Evolutionary conservation across 1,140 invertebrate species (phyloP).

Genomic region (Himalopsyche phryganea): DNA sequence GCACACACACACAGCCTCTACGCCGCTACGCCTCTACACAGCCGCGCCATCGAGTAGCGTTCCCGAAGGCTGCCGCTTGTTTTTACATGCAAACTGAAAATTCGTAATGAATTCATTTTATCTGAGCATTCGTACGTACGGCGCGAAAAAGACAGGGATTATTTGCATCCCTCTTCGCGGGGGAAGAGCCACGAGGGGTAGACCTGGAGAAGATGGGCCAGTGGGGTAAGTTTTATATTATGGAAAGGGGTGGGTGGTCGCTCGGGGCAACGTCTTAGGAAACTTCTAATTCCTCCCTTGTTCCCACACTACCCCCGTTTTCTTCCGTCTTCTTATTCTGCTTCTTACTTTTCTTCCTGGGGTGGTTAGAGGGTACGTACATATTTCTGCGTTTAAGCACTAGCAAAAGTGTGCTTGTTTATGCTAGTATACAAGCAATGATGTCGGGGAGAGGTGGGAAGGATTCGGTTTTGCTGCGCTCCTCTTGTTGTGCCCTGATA

Average conservation of each 20-base stretch:
- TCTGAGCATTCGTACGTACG: constrained; percentile 31
- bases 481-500: too few relatives aligned
- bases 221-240: constrained; percentile 7
- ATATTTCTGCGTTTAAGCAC: constrained; percentile 34
- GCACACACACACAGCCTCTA: background rate
- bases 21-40: background rate
- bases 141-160: constrained; percentile 17
- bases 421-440: constrained; percentile 28
- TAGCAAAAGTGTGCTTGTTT: constrained; percentile 33
- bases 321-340: constrained; percentile 8
- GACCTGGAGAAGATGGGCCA: constrained; percentile 1
- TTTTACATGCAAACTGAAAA: constrained; percentile 32
- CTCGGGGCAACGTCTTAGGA: constrained; percentile 33
- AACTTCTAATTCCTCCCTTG: constrained; percentile 32
- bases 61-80: background rate
- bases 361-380: constrained; percentile 17
- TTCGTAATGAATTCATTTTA: constrained; percentile 35
- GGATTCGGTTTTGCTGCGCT: too few relatives aligned
- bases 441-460: too few relatives aligned
- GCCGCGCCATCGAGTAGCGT: background rate
- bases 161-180: constrained; percentile 9
- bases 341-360: constrained; percentile 16
- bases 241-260: constrained; percentile 10
- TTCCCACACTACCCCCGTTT: constrained; percentile 3
- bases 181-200: constrained; percentile 10